phyloP scores from a whole-genome alignment of 1,140 invertebrate genomes.

The Temnothorax longispinosus region DNA sequence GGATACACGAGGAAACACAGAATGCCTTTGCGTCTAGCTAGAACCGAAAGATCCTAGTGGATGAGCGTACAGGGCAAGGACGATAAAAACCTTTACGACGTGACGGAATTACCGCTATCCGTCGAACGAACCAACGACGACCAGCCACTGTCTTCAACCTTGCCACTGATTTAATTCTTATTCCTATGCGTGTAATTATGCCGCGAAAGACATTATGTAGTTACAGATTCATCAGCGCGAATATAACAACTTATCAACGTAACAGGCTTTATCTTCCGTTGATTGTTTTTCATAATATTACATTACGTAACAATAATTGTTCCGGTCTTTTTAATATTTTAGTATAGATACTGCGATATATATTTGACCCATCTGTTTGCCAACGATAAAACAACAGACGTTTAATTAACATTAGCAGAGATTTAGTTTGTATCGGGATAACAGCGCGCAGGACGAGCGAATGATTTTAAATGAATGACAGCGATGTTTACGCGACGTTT shows the following conservation, averaged over 20 bases:
- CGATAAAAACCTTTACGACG: conserved; percentile 81
- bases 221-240: conserved; percentile 59
- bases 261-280: neutral
- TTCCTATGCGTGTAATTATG: conserved; percentile 75
- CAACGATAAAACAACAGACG: neutral
- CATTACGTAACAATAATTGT: neutral
- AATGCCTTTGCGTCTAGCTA: conserved; percentile 57
- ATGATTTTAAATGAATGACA: conserved; percentile 50
- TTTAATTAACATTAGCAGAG: neutral
- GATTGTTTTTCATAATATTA: neutral
- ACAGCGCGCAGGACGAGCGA: neutral
- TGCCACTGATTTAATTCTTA: conserved; percentile 62
- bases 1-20: conserved; percentile 48
- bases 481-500: conserved; percentile 18
- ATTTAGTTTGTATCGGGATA: neutral
- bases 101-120: conserved; percentile 80
- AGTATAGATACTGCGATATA: neutral
- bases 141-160: conserved; percentile 17
- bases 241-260: conserved; percentile 21
- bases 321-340: neutral
- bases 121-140: conserved; percentile 68
- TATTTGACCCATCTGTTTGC: neutral
- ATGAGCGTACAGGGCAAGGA: conserved; percentile 60
- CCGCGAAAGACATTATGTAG: conserved; percentile 65
- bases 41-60: conserved; percentile 60